phyloP scores from a whole-genome alignment of 2,113 vertebrate species.

The Tetrao urogallus region DNA sequence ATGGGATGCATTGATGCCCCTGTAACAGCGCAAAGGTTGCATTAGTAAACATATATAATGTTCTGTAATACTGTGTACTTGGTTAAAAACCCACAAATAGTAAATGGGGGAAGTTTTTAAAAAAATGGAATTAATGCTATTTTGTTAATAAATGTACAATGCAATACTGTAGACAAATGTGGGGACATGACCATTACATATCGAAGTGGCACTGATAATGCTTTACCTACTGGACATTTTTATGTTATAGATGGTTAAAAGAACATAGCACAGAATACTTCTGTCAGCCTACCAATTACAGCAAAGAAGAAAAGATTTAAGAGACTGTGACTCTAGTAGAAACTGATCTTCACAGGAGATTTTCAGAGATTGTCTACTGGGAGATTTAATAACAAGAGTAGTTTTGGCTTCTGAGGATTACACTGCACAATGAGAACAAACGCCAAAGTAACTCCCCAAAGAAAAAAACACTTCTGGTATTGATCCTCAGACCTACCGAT shows the following conservation, averaged over 20 bases:
- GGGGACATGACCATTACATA: neutral
- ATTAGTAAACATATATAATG: neutral
- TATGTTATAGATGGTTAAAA: constrained; percentile 10
- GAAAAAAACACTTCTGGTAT: constrained; percentile 62
- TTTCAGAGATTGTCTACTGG: constrained; percentile 36
- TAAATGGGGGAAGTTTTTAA: neutral
- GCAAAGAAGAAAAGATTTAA: constrained; percentile 20
- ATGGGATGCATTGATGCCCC: neutral
- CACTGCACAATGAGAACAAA: constrained; percentile 68
- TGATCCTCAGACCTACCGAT: constrained; percentile 48
- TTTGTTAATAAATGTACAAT: constrained; percentile 19
- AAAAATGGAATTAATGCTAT: constrained; percentile 28
- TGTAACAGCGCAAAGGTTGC: neutral
- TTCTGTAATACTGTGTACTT: neutral
- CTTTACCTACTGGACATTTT: neutral
- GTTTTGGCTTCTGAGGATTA: constrained; percentile 55
- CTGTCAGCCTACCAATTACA: constrained; percentile 37
- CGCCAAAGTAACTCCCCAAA: constrained; percentile 63
- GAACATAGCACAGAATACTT: constrained; percentile 8
- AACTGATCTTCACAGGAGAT: constrained; percentile 58
- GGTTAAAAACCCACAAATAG: constrained; percentile 43
- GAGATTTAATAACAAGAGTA: constrained; percentile 53
- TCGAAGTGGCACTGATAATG: neutral
- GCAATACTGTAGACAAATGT: neutral
- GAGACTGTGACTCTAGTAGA: constrained; percentile 39